Base-by-base conservation (phyloP, 2,797 vertebrate genomes). In the Clamator glandarius region DNA sequence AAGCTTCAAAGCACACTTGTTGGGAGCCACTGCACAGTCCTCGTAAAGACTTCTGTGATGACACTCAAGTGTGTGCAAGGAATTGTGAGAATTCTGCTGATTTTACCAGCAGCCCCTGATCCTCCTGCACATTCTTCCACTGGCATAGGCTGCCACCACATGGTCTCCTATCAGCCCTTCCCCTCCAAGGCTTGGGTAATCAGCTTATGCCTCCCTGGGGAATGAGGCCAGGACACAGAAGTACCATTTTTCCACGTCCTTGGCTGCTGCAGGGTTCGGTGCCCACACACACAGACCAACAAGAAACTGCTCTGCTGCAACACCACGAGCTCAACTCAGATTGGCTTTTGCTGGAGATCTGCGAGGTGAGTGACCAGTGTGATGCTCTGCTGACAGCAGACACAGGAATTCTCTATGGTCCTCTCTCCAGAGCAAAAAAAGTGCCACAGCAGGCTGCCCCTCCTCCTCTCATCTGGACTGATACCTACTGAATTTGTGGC, bases 151-250 rank as follows among this genome's bases (percentile, higher is more conserved):
- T 8, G 62, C 33, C 48, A 11, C 7, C 15, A 29, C 15, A 13
- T 55, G 25, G 8, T 29, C 42, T 33, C 25, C 54, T 10, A 2
- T 1, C 42, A 42, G 55, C 39, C 62, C 44, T 2, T 6, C 24
- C 24, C 74, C 69, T n/a, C 20, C 52, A 3, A 11, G 61, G 35
- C 33, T 15, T 3, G n/a, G 77, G 23, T 3, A 12, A 7, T 5
- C 39, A 18, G 54, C 16, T 54, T 11, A 26, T 1, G 0, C 7
- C 2, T n/a, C 42, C 35, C 19, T 23, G 7, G 11, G 2, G 26
- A 8, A 6, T 12, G 1, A 1, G 78, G 33, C 29, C 9, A 35
- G 29, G 17, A 29, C 19, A 26, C 21, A 5, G 57, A 35, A n/a
- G 29, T 59, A n/a, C 10, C 6, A 7, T 1, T 6, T 11, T 58